Evolutionary conservation across 2,113 vertebrate genomes (phyloP).

Genomic region (Emydura subglobosa): DNA sequence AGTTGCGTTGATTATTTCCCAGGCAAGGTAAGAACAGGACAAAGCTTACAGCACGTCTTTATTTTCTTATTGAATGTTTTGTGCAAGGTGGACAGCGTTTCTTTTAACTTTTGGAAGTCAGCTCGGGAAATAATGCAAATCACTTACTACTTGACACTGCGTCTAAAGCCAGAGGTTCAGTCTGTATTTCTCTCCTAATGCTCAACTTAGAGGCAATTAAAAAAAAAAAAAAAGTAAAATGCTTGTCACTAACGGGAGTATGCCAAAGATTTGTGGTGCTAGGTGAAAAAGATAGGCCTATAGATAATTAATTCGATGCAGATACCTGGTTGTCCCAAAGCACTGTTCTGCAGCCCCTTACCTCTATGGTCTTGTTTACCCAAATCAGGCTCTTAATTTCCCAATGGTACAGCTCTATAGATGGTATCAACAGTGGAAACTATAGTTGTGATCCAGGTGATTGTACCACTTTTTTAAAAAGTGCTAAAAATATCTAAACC

Average conservation of each 20-base stretch:
- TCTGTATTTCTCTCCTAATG: not conserved
- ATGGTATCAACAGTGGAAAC: not conserved
- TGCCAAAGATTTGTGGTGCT: not conserved
- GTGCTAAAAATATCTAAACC: not conserved
- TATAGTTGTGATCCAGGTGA: not conserved
- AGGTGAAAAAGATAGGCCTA: not conserved
- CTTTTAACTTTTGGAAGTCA: not conserved
- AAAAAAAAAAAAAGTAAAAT: not conserved
- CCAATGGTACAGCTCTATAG: not conserved
- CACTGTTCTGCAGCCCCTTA: not conserved
- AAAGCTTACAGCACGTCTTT: not conserved
- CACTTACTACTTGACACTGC: not conserved
- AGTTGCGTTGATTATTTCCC: not conserved
- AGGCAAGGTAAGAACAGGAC: not conserved
- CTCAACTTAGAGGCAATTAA: not conserved
- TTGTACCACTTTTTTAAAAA: not conserved
- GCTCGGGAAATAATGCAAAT: not conserved
- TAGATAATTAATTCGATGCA: not conserved
- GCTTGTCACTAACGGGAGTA: not conserved
- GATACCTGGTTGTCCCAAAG: not conserved
- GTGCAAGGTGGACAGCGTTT: not conserved
- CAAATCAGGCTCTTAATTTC: not conserved
- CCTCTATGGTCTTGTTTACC: not conserved
- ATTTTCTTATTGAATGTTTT: not conserved
- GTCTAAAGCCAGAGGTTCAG: not conserved